A percentile compares a stretch with the other conserved stretches of the same genome.
phyloP scores from a whole-genome alignment of 2,113 vertebrate genomes.

The Myotis yumanensis region DNA sequence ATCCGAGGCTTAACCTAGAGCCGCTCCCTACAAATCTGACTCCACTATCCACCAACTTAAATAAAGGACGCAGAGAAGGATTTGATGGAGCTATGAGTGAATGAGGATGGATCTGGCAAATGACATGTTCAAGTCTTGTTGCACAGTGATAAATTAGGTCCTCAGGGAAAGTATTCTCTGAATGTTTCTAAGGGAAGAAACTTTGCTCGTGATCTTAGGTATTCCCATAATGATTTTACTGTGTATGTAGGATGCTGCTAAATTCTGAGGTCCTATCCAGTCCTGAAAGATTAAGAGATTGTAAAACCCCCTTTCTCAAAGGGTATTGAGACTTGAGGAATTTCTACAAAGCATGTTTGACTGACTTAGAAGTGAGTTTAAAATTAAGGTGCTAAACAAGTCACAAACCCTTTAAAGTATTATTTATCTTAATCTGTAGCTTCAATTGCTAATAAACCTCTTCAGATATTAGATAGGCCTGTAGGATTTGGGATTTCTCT shows the following conservation, averaged over 20 bases:
- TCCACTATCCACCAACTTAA: neutral
- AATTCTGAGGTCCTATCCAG: neutral
- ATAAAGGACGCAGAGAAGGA: neutral
- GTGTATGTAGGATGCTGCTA: neutral
- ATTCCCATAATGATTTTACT: neutral
- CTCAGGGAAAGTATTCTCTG: neutral
- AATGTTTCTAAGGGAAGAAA: neutral
- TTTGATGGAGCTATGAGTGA: neutral
- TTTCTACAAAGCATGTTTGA: slow-evolving; percentile 41
- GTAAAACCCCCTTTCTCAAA: slow-evolving; percentile 15
- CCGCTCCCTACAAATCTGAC: neutral
- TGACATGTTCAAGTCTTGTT: neutral
- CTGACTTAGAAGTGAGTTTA: slow-evolving; percentile 11
- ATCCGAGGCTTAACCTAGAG: no score
- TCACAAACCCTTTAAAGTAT: slow-evolving; percentile 19
- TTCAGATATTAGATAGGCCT: slow-evolving; percentile 33
- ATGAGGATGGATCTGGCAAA: neutral
- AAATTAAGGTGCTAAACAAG: slow-evolving; percentile 20
- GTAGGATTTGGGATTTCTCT: neutral
- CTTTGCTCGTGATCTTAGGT: neutral
- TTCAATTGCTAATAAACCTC: slow-evolving; percentile 41
- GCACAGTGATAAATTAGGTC: neutral
- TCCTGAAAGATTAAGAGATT: neutral
- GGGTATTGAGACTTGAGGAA: neutral
- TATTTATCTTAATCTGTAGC: slow-evolving; percentile 41